Percentiles rank a stretch among this genome's conserved stretches.
These are phyloP conservation scores for Hemicrepidius hirtus DNA, from an alignment of 2,888 invertebrate species.

Conservation along the genomic window DNA sequence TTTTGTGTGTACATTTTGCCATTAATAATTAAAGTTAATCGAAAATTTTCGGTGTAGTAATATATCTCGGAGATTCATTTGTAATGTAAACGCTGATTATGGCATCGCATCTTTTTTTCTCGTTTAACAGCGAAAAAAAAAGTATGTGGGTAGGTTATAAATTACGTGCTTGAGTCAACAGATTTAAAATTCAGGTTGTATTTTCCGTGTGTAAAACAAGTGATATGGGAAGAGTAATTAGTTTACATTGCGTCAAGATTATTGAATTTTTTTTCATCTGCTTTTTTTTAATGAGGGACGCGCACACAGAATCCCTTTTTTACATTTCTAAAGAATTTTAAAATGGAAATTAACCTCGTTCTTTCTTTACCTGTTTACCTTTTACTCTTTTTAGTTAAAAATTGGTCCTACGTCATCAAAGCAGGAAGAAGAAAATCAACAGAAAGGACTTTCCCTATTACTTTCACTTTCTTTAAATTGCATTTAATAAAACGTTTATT, in stretches of 20 bases:
- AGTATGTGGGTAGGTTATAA: neutral
- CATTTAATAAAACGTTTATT: too few species aligned
- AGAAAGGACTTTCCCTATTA: too few species aligned
- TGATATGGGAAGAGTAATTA: constrained; percentile 12
- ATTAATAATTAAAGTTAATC: constrained; percentile 11
- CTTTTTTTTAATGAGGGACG: too few species aligned
- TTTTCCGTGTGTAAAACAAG: neutral
- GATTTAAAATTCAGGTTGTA: constrained; percentile 14
- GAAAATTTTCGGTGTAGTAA: neutral
- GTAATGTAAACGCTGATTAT: constrained; percentile 12
- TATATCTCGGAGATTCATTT: constrained; percentile 8
- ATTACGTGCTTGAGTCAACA: constrained; percentile 16
- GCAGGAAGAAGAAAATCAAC: too few species aligned
- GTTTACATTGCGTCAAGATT: neutral
- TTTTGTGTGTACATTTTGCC: too few species aligned
- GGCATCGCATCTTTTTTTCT: neutral
- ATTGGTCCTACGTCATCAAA: too few species aligned
- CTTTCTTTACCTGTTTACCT: too few species aligned
- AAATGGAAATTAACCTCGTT: too few species aligned
- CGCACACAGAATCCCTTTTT: too few species aligned
- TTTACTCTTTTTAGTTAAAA: too few species aligned
- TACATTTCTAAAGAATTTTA: too few species aligned
- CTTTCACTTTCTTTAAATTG: too few species aligned
- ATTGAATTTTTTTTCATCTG: constrained; percentile 1
- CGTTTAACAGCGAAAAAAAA: constrained; percentile 3